Base-by-base conservation (phyloP, 2,888 invertebrate genomes). In the Clivina fossor region DNA sequence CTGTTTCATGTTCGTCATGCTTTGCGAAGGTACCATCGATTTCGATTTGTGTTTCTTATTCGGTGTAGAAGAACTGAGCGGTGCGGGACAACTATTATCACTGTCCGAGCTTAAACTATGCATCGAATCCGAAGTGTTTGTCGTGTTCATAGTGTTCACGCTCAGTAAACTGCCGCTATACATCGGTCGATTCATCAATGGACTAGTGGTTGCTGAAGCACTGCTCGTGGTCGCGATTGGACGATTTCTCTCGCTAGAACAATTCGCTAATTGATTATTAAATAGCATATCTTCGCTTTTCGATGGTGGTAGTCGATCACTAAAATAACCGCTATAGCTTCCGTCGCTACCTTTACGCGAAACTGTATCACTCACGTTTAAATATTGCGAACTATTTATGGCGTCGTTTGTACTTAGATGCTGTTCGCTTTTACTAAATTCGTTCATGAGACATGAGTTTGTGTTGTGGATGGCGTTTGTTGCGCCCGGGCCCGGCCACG, bases 351-450 rank as follows among this genome's bases (percentile, higher is more conserved):
- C 71, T 58, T 74, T 73, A 15, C 72, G 59, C 3, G 71, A 71
- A 22, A 71, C 71, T 4, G 65, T 63, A 56, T 71, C 71, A 60
- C 73, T 73, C 28, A 79, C 75, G 61, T 76, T 79, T 20, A 82
- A 67, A 63, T 79, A 82, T 58, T 81, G 77, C 19, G 83, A 79
- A 26, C 73, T 75, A 3, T 82, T 68, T 65, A 78, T 78, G 1
- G 77, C 74, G 60, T 80, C 80, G 35, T 80, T 76, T 13, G 79
- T 69, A 62, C 80, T 80, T 3, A 88, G 67, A 60, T 87, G 86
- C 67, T 91, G 91, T 65, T 91, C 91, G 20, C 90, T 90, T 69
- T 90, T 90, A 61, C 90, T 90, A 65, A 90, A 85, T 65, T 91
- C 90, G 51, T 80, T 80, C 3, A 68, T 35, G n/a, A 71, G 61